Evolutionary conservation across 2,888 invertebrate species (phyloP).

Genomic region (Agrotis puta): DNA sequence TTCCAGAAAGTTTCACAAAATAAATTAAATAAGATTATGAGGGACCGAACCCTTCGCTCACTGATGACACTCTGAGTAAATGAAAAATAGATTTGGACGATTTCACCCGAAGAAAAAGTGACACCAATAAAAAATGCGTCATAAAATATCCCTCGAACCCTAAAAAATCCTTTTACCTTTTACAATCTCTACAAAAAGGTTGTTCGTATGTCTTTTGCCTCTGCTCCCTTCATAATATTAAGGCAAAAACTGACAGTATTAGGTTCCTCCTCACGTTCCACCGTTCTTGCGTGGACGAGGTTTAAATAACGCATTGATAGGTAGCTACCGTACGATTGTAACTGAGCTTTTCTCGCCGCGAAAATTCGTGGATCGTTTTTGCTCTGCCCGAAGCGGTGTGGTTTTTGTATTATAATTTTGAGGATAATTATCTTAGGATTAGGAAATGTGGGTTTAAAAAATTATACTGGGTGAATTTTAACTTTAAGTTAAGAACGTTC

Average conservation of each 20-base stretch:
- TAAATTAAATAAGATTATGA: slow-evolving; percentile 54
- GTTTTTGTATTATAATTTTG: slow-evolving; percentile 38
- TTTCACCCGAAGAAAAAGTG: slow-evolving; percentile 56
- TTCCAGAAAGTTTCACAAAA: slow-evolving; percentile 27
- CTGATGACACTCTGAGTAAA: slow-evolving; percentile 52
- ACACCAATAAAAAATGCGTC: slow-evolving; percentile 63
- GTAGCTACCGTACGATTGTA: slow-evolving; percentile 56
- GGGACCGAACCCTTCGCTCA: slow-evolving; percentile 32
- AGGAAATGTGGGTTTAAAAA: slow-evolving; percentile 5
- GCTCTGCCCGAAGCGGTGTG: slow-evolving; percentile 21
- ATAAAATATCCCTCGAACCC: slow-evolving; percentile 61
- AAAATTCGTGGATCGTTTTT: slow-evolving; percentile 51
- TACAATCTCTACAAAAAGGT: slow-evolving; percentile 64
- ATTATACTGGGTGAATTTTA: not conserved
- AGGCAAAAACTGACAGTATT: slow-evolving; percentile 69
- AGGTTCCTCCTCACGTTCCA: slow-evolving; percentile 72
- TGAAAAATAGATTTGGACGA: slow-evolving; percentile 63
- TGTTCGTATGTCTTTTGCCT: slow-evolving; percentile 57
- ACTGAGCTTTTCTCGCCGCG: slow-evolving; percentile 52
- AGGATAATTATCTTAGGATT: slow-evolving; percentile 34
- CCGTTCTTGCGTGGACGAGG: slow-evolving; percentile 62
- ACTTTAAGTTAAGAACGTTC: too few species aligned
- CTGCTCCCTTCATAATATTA: slow-evolving; percentile 60
- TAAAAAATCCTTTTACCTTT: slow-evolving; percentile 66
- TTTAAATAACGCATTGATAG: slow-evolving; percentile 67